Percentiles rank a stretch among this genome's conserved stretches.
Evolutionary conservation across 2,888 invertebrate genomes (phyloP).

Genomic region (Tineola bisselliella): DNA sequence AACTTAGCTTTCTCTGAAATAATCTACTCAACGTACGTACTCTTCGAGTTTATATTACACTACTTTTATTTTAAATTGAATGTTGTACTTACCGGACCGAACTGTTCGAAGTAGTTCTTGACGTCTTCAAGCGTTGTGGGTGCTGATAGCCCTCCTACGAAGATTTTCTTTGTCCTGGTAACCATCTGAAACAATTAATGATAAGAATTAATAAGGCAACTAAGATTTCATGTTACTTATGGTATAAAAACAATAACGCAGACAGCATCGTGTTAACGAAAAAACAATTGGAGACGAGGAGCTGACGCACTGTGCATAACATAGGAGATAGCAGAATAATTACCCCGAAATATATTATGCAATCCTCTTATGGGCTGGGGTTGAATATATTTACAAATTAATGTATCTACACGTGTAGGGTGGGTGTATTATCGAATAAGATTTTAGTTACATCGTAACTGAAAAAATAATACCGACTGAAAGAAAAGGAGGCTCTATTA

Average conservation of each 20-base stretch:
- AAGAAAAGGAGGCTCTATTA: slow-evolving; percentile 37
- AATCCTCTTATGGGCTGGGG: slow-evolving; percentile 24
- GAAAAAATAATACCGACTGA: not conserved
- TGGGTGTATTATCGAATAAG: not conserved
- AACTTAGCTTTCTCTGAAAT: no score
- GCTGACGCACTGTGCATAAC: slow-evolving; percentile 24
- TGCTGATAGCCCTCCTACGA: slow-evolving; percentile 99
- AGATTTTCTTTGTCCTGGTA: slow-evolving; percentile 99
- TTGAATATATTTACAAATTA: not conserved
- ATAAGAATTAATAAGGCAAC: no score
- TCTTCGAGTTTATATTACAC: no score
- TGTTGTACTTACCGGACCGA: slow-evolving; percentile 93
- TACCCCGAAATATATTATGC: slow-evolving; percentile 53
- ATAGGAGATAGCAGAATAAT: slow-evolving; percentile 46
- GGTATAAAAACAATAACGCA: no score
- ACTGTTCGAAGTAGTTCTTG: slow-evolving; percentile 99
- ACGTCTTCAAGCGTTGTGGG: slow-evolving; percentile 99
- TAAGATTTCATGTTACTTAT: no score
- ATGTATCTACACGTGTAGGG: not conserved
- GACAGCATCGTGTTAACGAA: slow-evolving; percentile 26
- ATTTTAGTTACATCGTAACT: not conserved
- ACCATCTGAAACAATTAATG: slow-evolving; percentile 86
- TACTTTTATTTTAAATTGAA: not conserved
- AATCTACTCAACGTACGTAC: no score
- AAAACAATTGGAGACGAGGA: slow-evolving; percentile 34